Percentiles rank a stretch among this genome's conserved stretches.
Conservation (phyloP, 2,797 vertebrate species). For the Rhinichthys osculus region DNA sequence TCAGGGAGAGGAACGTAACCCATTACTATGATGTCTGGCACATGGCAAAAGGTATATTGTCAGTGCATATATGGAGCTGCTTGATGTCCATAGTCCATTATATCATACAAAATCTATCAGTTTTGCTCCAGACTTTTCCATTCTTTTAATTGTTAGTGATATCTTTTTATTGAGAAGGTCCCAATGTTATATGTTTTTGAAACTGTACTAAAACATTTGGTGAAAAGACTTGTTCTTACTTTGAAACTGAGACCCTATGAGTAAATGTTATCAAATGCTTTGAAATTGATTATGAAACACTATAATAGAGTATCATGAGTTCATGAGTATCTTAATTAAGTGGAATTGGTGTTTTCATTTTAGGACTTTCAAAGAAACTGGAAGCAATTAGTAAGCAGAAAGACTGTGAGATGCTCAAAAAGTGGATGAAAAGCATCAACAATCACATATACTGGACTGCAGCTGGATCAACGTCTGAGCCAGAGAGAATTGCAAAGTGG, state of each 20-base stretch:
- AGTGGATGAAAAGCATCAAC: slow-evolving; percentile 5
- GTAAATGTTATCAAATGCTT: too few relatives aligned
- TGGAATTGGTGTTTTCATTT: slow-evolving; percentile 4
- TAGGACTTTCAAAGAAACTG: slow-evolving; percentile 40
- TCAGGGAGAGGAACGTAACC: slow-evolving; percentile 8
- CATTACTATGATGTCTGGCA: slow-evolving; percentile 3
- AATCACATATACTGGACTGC: slow-evolving; percentile 40
- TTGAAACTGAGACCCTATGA: not conserved
- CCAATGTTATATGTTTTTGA: not conserved
- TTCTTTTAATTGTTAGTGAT: not conserved
- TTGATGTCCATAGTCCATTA: not conserved
- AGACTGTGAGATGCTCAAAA: slow-evolving; percentile 22
- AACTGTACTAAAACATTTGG: not conserved
- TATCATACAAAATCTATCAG: not conserved
- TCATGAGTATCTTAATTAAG: slow-evolving; percentile 1
- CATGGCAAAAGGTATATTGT: slow-evolving; percentile 27
- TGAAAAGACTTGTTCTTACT: not conserved
- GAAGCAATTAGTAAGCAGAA: slow-evolving; percentile 15
- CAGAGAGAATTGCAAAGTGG: slow-evolving; percentile 42
- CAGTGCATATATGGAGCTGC: too few relatives aligned
- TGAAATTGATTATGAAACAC: too few relatives aligned
- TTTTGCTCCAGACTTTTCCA: not conserved
- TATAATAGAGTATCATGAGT: not conserved
- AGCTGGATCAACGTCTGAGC: not conserved
- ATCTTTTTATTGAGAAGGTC: not conserved